These are phyloP conservation scores for Lysiphlebus fabarum DNA, from an alignment of 1,140 invertebrate species.

Conservation along the genomic window DNA sequence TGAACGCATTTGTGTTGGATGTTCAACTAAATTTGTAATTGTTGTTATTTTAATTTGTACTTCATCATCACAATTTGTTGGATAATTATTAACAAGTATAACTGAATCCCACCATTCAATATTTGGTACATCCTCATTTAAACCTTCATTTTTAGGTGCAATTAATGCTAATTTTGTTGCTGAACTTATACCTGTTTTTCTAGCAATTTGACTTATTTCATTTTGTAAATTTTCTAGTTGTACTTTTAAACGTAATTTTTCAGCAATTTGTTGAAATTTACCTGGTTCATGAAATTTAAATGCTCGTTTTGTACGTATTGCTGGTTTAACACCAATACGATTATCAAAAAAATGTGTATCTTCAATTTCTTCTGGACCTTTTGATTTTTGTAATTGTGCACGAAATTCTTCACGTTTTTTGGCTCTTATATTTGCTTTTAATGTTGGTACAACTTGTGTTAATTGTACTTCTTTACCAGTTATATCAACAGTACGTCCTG, in stretches of 20 bases:
- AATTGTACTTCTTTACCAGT: constrained; percentile 86
- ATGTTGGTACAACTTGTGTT: constrained; percentile 84
- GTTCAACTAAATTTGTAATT: constrained; percentile 95
- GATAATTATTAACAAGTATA: constrained; percentile 68
- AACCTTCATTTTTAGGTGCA: constrained; percentile 75
- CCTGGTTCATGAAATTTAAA: constrained; percentile 95
- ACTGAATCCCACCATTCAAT: constrained; percentile 99
- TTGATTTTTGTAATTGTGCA: constrained; percentile 65
- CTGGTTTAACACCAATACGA: constrained; percentile 69
- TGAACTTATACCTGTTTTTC: constrained; percentile 97
- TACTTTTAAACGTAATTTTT: constrained; percentile 87
- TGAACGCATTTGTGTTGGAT: constrained; percentile 92
- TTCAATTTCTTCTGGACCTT: constrained; percentile 64
- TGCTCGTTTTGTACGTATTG: constrained; percentile 64
- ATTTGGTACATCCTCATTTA: constrained; percentile 82
- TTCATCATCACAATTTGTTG: constrained; percentile 43
- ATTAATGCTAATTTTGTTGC: constrained; percentile 94
- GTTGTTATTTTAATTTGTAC: constrained; percentile 59
- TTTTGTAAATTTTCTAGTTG: constrained; percentile 91
- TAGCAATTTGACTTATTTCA: constrained; percentile 95
- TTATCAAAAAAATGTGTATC: constrained; percentile 75
- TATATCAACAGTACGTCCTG: constrained; percentile 88
- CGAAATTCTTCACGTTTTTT: constrained; percentile 89
- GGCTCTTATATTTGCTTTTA: constrained; percentile 80
- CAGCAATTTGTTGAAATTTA: constrained; percentile 88